Conservation (phyloP, 2,113 vertebrate genomes). For the Neofelis nebulosa region DNA sequence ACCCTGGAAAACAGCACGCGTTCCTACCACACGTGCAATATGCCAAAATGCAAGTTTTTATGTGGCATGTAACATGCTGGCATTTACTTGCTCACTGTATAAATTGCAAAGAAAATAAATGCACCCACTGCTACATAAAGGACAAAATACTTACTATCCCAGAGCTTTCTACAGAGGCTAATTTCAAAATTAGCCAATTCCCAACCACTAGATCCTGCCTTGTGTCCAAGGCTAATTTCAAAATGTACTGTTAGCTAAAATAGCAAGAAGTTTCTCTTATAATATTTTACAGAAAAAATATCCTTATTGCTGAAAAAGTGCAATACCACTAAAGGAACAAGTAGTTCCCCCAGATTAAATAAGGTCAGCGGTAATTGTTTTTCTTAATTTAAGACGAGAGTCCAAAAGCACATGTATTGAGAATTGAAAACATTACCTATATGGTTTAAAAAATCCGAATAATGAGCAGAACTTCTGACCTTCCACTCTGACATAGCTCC, state of each 20-base stretch:
- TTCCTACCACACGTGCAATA: not conserved
- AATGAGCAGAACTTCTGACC: not conserved
- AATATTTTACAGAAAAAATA: not conserved
- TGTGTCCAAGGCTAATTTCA: not conserved
- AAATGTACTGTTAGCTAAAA: not conserved
- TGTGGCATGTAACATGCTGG: not conserved
- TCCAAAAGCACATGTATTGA: not conserved
- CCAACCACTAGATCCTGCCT: not conserved
- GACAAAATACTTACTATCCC: constrained; percentile 3
- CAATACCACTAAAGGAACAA: not conserved
- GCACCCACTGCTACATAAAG: not conserved
- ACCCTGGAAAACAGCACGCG: not conserved
- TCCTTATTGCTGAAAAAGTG: not conserved
- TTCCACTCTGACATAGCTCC: not conserved
- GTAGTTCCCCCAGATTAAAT: not conserved
- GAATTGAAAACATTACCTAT: not conserved
- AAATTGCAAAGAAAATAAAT: constrained; percentile 37
- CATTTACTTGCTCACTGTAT: not conserved
- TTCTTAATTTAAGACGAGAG: not conserved
- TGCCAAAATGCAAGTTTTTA: constrained; percentile 1
- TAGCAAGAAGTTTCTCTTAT: not conserved
- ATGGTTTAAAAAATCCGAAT: not conserved
- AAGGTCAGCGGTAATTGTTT: not conserved
- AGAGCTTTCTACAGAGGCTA: not conserved
- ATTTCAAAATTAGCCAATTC: not conserved